phyloP scores from a whole-genome alignment of 1,140 invertebrate species.

The Trachelipus rathkii region DNA sequence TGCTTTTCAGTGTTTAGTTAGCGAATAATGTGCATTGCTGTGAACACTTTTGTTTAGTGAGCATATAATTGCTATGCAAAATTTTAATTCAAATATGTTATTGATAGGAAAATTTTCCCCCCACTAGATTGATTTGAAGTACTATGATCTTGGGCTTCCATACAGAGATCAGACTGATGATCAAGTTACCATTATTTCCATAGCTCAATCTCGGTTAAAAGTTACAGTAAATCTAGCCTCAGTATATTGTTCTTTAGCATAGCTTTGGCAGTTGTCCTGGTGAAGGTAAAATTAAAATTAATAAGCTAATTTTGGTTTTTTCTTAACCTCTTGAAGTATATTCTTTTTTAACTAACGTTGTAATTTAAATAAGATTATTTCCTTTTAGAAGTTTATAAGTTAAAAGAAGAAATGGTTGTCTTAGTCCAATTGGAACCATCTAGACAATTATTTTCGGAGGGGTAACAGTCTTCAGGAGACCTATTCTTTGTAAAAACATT shows the following conservation, averaged over 20 bases:
- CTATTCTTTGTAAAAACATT: constrained; percentile 83
- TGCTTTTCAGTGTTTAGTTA: no score
- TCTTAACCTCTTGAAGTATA: not conserved
- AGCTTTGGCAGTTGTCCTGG: no score
- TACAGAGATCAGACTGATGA: constrained; percentile 81
- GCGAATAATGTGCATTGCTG: no score
- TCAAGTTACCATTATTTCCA: constrained; percentile 75
- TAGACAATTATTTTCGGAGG: constrained; percentile 81
- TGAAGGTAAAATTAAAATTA: constrained; percentile 79
- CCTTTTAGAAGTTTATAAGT: constrained; percentile 73
- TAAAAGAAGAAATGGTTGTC: constrained; percentile 94
- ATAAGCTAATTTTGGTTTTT: not conserved
- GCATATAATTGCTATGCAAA: no score
- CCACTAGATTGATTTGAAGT: constrained; percentile 66
- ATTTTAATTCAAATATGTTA: no score
- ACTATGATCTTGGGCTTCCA: constrained; percentile 78
- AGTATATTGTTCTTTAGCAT: no score
- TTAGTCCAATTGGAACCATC: constrained; percentile 86
- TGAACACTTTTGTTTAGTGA: no score
- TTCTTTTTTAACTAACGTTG: not conserved
- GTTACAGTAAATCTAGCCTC: constrained; percentile 83
- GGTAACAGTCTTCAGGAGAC: constrained; percentile 86
- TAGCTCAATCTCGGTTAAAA: constrained; percentile 91
- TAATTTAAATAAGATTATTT: not conserved
- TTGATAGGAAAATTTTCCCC: no score